Percentiles rank a stretch among this genome's conserved stretches.
Evolutionary conservation across 1,140 invertebrate species (phyloP).

Genomic region (Parasteatoda tepidariorum): DNA sequence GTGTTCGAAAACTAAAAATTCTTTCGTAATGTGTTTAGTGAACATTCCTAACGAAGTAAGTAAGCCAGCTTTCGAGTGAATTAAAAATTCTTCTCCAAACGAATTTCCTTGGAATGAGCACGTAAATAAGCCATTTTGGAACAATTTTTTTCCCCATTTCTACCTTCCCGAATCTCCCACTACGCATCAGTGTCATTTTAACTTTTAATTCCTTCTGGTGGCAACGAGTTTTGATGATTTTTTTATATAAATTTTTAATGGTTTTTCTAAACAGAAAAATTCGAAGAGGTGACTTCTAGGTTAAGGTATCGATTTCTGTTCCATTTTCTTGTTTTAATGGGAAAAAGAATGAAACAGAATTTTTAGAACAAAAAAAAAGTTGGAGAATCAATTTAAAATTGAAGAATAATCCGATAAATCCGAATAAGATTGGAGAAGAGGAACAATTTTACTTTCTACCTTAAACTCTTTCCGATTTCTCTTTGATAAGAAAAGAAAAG

Average conservation of each 20-base stretch:
- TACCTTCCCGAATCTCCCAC: neutral
- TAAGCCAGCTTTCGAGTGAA: neutral
- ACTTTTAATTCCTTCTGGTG: conserved; percentile 35
- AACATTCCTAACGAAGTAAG: conserved; percentile 7
- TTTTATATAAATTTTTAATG: conserved; percentile 44
- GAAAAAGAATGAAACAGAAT: conserved; percentile 51
- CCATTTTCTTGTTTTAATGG: conserved; percentile 36
- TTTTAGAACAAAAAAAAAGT: conserved; percentile 8
- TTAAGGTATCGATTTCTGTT: conserved; percentile 42
- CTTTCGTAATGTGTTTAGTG: conserved; percentile 8
- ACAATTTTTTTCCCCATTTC: neutral
- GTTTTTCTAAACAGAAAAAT: conserved; percentile 32
- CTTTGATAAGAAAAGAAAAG: conserved; percentile 12
- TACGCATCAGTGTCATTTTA: conserved; percentile 38
- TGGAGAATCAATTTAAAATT: conserved; percentile 46
- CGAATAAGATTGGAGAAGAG: conserved; percentile 43
- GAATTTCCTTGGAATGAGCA: neutral
- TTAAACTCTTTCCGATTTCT: neutral
- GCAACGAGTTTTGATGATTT: conserved; percentile 29
- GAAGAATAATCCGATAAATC: conserved; percentile 57
- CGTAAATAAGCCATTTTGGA: neutral
- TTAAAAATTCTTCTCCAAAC: conserved; percentile 14
- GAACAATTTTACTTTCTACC: conserved; percentile 29
- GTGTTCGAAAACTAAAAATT: conserved; percentile 18
- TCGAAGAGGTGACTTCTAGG: conserved; percentile 14